phyloP scores from a whole-genome alignment of 2,888 invertebrate genomes.

The Lamellibrachia satsuma region DNA sequence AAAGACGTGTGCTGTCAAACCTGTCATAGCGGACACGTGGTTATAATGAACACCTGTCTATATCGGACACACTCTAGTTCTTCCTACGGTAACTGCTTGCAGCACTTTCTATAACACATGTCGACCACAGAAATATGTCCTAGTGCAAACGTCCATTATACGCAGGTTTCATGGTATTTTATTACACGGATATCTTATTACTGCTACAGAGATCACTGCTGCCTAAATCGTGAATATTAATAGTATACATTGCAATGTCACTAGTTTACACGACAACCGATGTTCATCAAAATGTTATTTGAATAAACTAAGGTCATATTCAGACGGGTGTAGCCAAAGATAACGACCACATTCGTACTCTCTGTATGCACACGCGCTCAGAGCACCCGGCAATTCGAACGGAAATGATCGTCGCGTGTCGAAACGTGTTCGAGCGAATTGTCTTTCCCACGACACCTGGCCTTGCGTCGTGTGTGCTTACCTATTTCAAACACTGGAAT shows the following conservation, averaged over 20 bases:
- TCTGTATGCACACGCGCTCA: neutral
- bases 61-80: neutral
- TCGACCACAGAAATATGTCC: neutral
- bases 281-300: neutral
- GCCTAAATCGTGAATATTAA: neutral
- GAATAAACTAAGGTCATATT: neutral
- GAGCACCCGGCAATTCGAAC: neutral
- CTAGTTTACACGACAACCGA: neutral
- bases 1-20: neutral
- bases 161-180: neutral
- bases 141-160: neutral
- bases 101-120: neutral
- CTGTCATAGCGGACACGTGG: neutral
- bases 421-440: neutral
- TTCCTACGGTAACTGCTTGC: neutral
- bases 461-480: neutral
- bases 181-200: neutral
- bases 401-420: neutral
- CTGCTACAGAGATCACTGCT: neutral
- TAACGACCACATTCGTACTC: neutral
- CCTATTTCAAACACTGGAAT: neutral
- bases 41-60: neutral
- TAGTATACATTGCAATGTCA: neutral
- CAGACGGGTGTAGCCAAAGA: neutral
- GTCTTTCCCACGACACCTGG: slow-evolving; percentile 3